Evolutionary conservation across 2,797 vertebrate genomes (phyloP), one percentile per base, ranked within the genome.

Genomic region (Cynodonichthys magdalenae): DNA sequence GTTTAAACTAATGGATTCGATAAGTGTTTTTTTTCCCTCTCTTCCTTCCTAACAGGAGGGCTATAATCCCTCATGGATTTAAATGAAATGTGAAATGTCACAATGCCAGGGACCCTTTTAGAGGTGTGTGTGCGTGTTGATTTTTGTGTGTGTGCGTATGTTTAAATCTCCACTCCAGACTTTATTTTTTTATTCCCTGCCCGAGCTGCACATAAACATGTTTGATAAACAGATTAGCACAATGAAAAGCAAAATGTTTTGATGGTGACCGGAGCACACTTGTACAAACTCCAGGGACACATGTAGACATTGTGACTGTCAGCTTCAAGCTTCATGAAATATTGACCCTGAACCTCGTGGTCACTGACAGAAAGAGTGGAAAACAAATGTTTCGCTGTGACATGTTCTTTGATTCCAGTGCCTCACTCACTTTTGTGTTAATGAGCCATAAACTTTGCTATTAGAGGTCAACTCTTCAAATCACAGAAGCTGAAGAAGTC

Each of bases 91-190:
- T 88, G 63, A 91, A 89, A 89, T 89, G 86, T 90, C 86, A 86
- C 89, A 88, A 87, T 90, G 88, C 89, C 89, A 90, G 84, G 79
- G 83, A 90, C 81, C 87, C 85, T 91, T 91, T 92, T 92, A 92
- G 86, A 90, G 85, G 63, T 53, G 74, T 63, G 55, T 15, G 8
- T 62, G 45, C 63, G 57, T 66, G 63, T 69, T 47, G 47, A 59
- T 81, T 54, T 72, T 54, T 66, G 65, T 75, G 65, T 69, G 70
- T 69, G 70, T 9, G 71, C 66, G 75, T 64, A 75, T 58, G 65
- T 48, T 61, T 72, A 79, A 81, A 77, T 80, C 73, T 69, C 63
- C 63, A 51, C 58, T 71, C 60, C 49, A 71, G 63, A 70, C 44
- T 51, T 69, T 69, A 20, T 47, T 47, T 47, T 19, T 18, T 17